Evolutionary conservation across 2,888 invertebrate species (phyloP), one percentile per base, ranked within the genome.

Genomic region (Acronicta leporina): DNA sequence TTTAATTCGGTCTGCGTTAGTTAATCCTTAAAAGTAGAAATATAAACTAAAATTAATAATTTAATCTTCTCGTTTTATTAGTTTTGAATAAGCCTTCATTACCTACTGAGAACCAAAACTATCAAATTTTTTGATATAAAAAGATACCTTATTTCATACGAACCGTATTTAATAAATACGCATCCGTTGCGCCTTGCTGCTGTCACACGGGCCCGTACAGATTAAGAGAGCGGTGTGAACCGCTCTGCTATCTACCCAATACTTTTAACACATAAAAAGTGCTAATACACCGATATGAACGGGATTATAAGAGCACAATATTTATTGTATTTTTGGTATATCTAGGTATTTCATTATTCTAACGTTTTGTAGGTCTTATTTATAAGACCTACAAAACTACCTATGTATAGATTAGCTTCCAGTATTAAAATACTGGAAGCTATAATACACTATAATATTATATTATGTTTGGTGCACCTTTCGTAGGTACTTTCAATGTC

Each of bases 181-280:
- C 83, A 27, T 49, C 57, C 65, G 41, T 49, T 67, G 67, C 72
- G 79, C 73, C 79, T 64, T 77, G 84, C 84, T 82, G 81, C 85
- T 86, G 87, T 85, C 85, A 80, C 79, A 63, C 74, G 62, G 76
- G 74, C 70, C 33, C 25, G 48, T 80, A 81, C 82, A 81, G 85
- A 84, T 84, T 84, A 81, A 80, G 84, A 77, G 79, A 65, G 64
- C 72, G 74, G 81, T 81, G 84, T 83, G 81, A 85, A 83, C 79
- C 70, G 70, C 68, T 59, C 63, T 71, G 52, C 79, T 84, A 81
- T 83, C 84, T 57, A 54, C 54, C 60, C 73, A 80, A 78, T 81
- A 79, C 77, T 76, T n/a, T 80, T 75, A 75, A 77, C 67, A 76
- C 74, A 70, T 80, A 80, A 81, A 82, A 79, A 75, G 76, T 79